Evolutionary conservation across 2,888 invertebrate genomes (phyloP), one percentile per base, ranked within the genome.

Genomic region (Phortica okadai): DNA sequence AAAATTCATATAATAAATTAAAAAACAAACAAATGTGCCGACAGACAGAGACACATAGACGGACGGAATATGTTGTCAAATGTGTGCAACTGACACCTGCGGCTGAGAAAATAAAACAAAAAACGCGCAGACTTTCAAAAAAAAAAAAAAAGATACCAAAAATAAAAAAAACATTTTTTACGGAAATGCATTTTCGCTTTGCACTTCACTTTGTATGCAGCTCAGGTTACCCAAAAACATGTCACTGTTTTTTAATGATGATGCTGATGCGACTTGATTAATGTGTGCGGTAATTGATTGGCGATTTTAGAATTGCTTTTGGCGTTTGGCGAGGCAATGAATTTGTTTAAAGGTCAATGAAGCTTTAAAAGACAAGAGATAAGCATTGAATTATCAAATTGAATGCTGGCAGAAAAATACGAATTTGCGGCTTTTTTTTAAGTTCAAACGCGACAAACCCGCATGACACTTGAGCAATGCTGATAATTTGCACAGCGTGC

Each of bases 21-120:
- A 56, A 10, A 56, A 14, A 56, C 56, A 56, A 56, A 56, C 56
- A 56, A 56, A 56, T 56, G 14, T 56, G 56, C 56, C 56, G 56
- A 56, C 56, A 56, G 16, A 56, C 56, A 56, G 33, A 33, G 56
- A 56, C 56, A 56, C 6, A 56, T 11, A 56, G 33, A 33, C 33
- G 4, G 33, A 33, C 33, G n/a, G n/a, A 56, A 16, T 56, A 14
- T 56, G 56, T n/a, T 16, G 14, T 14, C 16, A 56, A 16, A 14
- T 56, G 14, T 16, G n/a, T 56, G 56, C 56, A 56, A 56, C 56
- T 16, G 16, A 56, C 56, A 56, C 56, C 56, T 56, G 56, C 56
- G 16, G 6, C 56, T 1, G 16, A 56, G 16, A 56, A 16, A 56
- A 16, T 16, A 14, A 56, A 56, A 56, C n/a, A 33, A 33, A 33